These are phyloP conservation scores for Ambastaia sidthimunki DNA, from an alignment of 2,797 vertebrate genomes.

Conservation along the genomic window DNA sequence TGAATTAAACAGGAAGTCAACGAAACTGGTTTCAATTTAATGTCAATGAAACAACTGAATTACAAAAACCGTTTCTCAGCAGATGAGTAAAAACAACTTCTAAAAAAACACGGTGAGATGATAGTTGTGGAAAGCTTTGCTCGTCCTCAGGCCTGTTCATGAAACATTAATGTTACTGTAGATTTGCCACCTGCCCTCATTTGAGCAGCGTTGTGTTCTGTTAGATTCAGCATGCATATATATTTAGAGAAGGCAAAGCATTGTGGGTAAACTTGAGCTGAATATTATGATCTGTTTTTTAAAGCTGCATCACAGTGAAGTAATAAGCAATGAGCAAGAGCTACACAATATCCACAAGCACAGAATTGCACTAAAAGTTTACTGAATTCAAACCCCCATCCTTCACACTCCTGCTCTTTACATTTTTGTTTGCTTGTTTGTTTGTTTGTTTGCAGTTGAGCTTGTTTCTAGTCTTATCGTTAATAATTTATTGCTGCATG, in stretches of 20 bases:
- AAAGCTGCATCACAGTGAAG: neutral
- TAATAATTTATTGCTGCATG: too few relatives aligned
- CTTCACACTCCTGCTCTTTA: too few relatives aligned
- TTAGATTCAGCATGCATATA: slow-evolving; percentile 10
- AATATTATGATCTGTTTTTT: slow-evolving; percentile 18
- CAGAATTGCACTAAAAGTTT: too few relatives aligned
- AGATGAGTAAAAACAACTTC: slow-evolving; percentile 37
- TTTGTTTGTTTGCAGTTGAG: too few relatives aligned
- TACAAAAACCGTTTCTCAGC: slow-evolving; percentile 34
- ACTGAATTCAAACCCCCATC: too few relatives aligned
- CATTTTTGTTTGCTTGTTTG: too few relatives aligned
- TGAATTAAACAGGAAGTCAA: slow-evolving; percentile 28
- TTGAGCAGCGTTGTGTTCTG: neutral
- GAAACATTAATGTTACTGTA: slow-evolving; percentile 52
- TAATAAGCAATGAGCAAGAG: neutral
- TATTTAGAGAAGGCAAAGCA: slow-evolving; percentile 11
- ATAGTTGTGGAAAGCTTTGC: slow-evolving; percentile 38
- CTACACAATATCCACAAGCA: too few relatives aligned
- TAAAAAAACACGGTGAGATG: slow-evolving; percentile 39
- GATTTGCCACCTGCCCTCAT: slow-evolving; percentile 46
- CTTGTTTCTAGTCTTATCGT: too few relatives aligned
- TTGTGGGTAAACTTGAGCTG: slow-evolving; percentile 1
- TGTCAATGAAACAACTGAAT: slow-evolving; percentile 29
- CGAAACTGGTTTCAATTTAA: slow-evolving; percentile 6
- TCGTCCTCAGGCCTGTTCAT: slow-evolving; percentile 46